Evolutionary conservation across 2,113 vertebrate species (phyloP).

Genomic region (Accipiter cooperii): DNA sequence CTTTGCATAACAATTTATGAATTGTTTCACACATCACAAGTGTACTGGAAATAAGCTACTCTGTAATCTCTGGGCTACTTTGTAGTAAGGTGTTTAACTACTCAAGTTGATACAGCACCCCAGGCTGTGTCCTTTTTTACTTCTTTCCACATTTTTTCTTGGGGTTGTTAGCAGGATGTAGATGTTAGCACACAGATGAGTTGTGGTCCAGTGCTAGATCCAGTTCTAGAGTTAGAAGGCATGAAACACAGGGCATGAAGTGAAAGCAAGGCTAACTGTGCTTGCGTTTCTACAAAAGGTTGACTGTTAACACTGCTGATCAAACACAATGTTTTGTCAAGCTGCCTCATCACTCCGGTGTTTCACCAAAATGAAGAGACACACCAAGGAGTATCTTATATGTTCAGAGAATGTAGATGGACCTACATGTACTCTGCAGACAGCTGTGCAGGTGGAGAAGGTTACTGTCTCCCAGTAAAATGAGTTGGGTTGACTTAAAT

Average conservation of each 20-base stretch:
- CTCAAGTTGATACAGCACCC: background rate
- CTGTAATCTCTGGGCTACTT: background rate
- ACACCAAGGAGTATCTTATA: background rate
- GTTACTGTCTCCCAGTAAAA: background rate
- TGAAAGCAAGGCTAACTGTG: background rate
- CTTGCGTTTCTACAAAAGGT: background rate
- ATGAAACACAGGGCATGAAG: background rate
- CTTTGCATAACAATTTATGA: slow-evolving; percentile 1
- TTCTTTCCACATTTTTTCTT: background rate
- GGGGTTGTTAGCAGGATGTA: background rate
- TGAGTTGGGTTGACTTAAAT: background rate
- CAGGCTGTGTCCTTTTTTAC: background rate
- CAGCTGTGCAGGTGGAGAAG: background rate
- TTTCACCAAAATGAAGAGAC: background rate
- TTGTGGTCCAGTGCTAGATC: background rate
- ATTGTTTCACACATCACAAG: background rate
- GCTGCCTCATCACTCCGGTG: background rate
- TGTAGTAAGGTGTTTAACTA: background rate
- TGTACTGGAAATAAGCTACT: background rate
- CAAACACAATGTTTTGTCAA: background rate
- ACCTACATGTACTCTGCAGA: background rate
- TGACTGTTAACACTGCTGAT: background rate
- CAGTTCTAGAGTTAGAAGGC: background rate
- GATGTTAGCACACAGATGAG: background rate
- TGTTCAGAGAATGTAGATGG: background rate